These are phyloP conservation scores for Phytoseiulus persimilis DNA, from an alignment of 2,888 invertebrate species.

Conservation along the genomic window DNA sequence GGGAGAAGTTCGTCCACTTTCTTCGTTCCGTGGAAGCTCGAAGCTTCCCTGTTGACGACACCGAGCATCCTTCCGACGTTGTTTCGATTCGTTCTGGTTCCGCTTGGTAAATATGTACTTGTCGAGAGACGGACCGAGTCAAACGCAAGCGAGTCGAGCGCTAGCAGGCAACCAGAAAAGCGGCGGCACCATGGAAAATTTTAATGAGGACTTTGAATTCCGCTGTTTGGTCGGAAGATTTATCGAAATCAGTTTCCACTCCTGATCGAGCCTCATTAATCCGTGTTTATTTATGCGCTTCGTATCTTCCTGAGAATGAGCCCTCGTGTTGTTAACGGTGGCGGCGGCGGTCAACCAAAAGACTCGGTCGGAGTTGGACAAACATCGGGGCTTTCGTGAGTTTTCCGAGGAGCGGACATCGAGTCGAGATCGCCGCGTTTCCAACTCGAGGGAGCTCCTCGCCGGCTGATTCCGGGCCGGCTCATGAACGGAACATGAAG, in stretches of 20 bases:
- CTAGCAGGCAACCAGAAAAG: background rate
- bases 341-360: background rate
- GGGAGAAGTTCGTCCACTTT: too few species aligned
- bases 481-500: too few species aligned
- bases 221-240: background rate
- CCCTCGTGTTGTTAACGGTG: background rate
- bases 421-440: too few species aligned
- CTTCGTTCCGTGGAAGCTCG: background rate
- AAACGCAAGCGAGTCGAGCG: background rate
- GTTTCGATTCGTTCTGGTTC: background rate
- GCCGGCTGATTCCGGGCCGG: too few species aligned
- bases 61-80: background rate
- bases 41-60: background rate
- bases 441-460: too few species aligned
- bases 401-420: too few species aligned
- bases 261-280: background rate
- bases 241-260: background rate
- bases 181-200: background rate
- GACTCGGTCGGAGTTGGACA: background rate
- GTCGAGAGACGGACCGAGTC: background rate
- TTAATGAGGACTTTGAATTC: slow-evolving; percentile 5
- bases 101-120: background rate
- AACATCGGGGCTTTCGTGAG: too few species aligned
- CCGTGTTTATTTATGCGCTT: background rate
- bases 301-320: background rate